Conservation (phyloP, 2,888 invertebrate genomes). For the Zhengitettix transpicula region DNA sequence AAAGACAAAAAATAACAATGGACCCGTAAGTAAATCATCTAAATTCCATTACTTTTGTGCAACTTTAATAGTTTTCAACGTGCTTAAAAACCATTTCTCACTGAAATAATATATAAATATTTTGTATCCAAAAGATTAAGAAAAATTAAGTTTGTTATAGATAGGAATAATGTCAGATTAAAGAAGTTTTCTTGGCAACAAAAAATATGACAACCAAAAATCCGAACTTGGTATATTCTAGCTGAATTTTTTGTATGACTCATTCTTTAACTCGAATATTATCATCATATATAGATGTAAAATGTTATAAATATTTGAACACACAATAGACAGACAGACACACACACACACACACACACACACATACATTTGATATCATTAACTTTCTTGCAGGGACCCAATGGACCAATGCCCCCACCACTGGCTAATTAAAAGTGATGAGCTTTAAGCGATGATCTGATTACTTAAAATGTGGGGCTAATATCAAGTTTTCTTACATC, state of each 20-base stretch:
- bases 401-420: conserved; percentile 32
- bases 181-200: not conserved
- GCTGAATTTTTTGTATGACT: not conserved
- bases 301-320: too few relatives aligned
- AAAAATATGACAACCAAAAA: not conserved
- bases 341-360: too few relatives aligned
- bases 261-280: not conserved
- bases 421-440: not conserved
- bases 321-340: too few relatives aligned
- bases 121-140: not conserved
- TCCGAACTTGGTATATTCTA: too few relatives aligned
- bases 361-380: too few relatives aligned
- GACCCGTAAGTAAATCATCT: conserved; percentile 21
- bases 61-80: conserved; percentile 1
- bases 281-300: too few relatives aligned
- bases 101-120: too few relatives aligned
- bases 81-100: not conserved
- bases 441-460: too few relatives aligned
- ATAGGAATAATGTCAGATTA: too few relatives aligned
- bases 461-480: too few relatives aligned
- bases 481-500: too few relatives aligned
- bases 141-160: not conserved
- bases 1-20: conserved; percentile 20
- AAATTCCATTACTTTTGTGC: not conserved
- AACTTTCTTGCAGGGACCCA: conserved; percentile 26